These are phyloP conservation scores for Drosophila suboccidentalis DNA, from an alignment of 2,888 invertebrate genomes.

Conservation along the genomic window DNA sequence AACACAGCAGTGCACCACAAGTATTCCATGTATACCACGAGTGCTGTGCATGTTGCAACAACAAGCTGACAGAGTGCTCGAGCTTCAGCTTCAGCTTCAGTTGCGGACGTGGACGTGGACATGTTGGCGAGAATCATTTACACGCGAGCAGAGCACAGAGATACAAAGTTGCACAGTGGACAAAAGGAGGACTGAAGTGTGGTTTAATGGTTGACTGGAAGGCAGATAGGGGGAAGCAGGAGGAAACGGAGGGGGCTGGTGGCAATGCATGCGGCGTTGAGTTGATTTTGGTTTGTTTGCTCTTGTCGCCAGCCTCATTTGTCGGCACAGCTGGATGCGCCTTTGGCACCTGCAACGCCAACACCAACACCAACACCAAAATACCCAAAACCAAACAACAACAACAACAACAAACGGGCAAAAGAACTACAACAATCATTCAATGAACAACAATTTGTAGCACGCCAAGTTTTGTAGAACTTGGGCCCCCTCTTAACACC, in stretches of 20 bases:
- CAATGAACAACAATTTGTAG: constrained; percentile 62
- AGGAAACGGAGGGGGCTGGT: neutral
- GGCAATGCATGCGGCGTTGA: constrained; percentile 53
- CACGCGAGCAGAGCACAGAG: constrained; percentile 63
- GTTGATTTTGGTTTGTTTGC: constrained; percentile 82
- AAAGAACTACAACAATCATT: constrained; percentile 29
- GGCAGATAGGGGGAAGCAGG: neutral
- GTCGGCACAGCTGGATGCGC: constrained; percentile 79
- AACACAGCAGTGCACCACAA: constrained; percentile 51
- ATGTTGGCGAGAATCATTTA: constrained; percentile 77
- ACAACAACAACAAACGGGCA: constrained; percentile 14
- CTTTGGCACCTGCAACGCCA: constrained; percentile 72
- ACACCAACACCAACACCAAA: constrained; percentile 26
- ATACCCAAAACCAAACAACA: constrained; percentile 10
- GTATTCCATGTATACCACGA: constrained; percentile 18
- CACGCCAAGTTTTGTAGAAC: constrained; percentile 54
- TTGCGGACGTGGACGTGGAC: constrained; percentile 58
- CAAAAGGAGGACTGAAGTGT: constrained; percentile 3
- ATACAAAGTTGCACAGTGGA: constrained; percentile 23
- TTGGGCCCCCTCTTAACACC: constrained; percentile 55
- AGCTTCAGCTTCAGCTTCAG: constrained; percentile 19
- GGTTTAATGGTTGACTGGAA: constrained; percentile 7
- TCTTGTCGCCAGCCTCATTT: constrained; percentile 80
- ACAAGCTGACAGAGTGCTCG: constrained; percentile 30
- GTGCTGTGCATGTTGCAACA: constrained; percentile 56